Percentiles rank a stretch among this genome's conserved stretches.
phyloP scores from a whole-genome alignment of 2,888 invertebrate species.

The Spicauda simplicius region DNA sequence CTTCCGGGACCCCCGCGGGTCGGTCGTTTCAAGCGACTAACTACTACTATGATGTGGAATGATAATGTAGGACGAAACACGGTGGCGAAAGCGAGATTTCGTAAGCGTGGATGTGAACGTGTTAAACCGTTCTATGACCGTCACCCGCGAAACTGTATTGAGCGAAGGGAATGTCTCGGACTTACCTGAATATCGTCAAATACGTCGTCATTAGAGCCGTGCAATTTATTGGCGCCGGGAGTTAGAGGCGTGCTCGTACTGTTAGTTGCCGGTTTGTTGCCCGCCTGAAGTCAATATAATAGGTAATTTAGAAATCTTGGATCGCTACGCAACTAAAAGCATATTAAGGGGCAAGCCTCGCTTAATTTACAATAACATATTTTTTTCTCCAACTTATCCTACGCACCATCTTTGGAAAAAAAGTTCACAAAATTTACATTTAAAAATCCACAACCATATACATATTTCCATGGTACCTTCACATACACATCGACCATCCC shows the following conservation, averaged over 20 bases:
- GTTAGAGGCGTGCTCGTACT: conserved; percentile 77
- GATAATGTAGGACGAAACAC: conserved; percentile 32
- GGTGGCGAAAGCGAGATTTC: conserved; percentile 43
- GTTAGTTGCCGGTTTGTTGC: conserved; percentile 73
- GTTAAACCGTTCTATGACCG: conserved; percentile 71
- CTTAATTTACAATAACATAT: neutral
- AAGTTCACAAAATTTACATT: neutral
- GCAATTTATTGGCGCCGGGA: conserved; percentile 69
- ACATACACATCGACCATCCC: conserved; percentile 6
- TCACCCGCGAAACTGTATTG: conserved; percentile 64
- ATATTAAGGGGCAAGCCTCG: conserved; percentile 17
- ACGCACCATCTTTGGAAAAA: neutral
- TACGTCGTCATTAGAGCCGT: conserved; percentile 78
- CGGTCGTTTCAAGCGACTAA: conserved; percentile 44
- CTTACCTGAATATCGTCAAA: conserved; percentile 80
- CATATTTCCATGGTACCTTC: conserved; percentile 7
- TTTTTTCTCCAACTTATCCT: neutral
- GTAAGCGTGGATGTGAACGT: conserved; percentile 80
- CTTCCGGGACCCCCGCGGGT: conserved; percentile 50
- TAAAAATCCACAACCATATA: conserved; percentile 27
- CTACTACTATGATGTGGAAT: conserved; percentile 37
- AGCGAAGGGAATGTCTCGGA: conserved; percentile 40
- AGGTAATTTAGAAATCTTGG: conserved; percentile 25
- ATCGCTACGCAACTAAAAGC: conserved; percentile 28
- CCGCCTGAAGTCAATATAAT: conserved; percentile 59